phyloP scores from a whole-genome alignment of 2,113 vertebrate species.

The Microtus ochrogaster region DNA sequence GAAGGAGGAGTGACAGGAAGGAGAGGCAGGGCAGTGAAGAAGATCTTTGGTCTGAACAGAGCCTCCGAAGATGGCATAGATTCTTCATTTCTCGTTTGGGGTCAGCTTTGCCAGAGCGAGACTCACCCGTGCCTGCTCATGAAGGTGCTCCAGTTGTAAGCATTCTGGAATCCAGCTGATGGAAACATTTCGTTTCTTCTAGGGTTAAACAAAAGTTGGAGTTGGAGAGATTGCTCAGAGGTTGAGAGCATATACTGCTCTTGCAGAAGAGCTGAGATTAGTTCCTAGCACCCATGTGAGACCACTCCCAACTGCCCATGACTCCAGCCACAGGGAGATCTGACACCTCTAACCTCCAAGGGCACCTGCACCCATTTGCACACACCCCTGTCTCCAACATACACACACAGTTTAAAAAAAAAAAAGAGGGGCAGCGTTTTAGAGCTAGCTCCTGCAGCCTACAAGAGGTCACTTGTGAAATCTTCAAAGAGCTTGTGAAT shows the following conservation, averaged over 20 bases:
- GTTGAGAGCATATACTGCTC: neutral
- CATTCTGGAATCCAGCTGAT: neutral
- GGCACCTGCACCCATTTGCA: neutral
- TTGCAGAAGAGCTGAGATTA: neutral
- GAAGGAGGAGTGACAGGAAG: neutral
- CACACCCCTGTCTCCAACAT: neutral
- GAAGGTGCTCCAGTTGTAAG: neutral
- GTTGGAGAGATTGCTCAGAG: neutral
- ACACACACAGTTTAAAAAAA: too few relatives aligned
- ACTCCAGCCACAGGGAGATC: neutral
- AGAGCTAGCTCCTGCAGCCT: neutral
- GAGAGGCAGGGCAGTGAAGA: neutral
- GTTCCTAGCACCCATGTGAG: neutral
- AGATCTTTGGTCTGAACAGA: neutral
- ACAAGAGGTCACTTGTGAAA: neutral
- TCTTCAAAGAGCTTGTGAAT: conserved; percentile 1
- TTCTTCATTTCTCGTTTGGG: neutral
- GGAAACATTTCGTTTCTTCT: neutral
- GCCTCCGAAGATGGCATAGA: neutral
- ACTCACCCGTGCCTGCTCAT: neutral
- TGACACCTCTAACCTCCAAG: neutral
- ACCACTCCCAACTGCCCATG: neutral
- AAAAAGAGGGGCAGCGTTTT: neutral
- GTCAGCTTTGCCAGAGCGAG: neutral
- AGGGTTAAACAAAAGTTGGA: neutral